Conservation (phyloP, 2,888 invertebrate genomes). For the Itoplectis maculator region DNA sequence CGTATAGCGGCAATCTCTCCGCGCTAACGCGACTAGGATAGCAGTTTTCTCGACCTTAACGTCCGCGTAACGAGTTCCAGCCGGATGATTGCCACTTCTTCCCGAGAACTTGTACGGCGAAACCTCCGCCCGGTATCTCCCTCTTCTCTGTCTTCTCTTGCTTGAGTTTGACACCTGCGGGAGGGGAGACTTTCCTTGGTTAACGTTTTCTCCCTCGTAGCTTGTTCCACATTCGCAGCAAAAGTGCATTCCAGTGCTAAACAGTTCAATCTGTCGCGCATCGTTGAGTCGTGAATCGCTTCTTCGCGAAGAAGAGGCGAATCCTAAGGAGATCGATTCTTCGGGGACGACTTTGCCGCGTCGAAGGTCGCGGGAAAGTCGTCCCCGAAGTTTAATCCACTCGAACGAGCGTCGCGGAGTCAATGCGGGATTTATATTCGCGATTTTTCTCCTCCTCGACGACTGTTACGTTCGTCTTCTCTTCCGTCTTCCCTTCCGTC, state of each 20-base stretch:
- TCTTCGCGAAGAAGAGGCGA: not conserved
- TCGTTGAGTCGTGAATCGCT: not conserved
- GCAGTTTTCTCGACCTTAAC: slow-evolving; percentile 3
- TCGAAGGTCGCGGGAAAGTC: not conserved
- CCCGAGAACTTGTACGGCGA: too few relatives aligned
- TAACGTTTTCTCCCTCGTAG: not conserved
- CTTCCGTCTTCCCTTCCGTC: slow-evolving; percentile 2
- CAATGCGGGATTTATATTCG: slow-evolving; percentile 10
- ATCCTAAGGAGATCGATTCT: not conserved
- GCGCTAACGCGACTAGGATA: not conserved
- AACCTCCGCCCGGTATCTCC: too few relatives aligned
- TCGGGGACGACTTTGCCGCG: too few relatives aligned
- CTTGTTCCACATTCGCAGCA: too few relatives aligned
- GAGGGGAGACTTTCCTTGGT: not conserved
- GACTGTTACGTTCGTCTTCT: slow-evolving; percentile 1
- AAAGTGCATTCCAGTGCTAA: too few relatives aligned
- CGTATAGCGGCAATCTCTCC: not conserved
- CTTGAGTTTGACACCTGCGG: not conserved
- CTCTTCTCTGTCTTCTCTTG: too few relatives aligned
- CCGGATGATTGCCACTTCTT: not conserved
- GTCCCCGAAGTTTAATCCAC: slow-evolving; percentile 19
- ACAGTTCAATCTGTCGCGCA: not conserved
- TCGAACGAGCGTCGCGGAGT: slow-evolving; percentile 10
- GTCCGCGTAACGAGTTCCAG: too few relatives aligned
- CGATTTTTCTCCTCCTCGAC: slow-evolving; percentile 20